phyloP scores from a whole-genome alignment of 2,888 invertebrate species.

The Drosophila conformis region DNA sequence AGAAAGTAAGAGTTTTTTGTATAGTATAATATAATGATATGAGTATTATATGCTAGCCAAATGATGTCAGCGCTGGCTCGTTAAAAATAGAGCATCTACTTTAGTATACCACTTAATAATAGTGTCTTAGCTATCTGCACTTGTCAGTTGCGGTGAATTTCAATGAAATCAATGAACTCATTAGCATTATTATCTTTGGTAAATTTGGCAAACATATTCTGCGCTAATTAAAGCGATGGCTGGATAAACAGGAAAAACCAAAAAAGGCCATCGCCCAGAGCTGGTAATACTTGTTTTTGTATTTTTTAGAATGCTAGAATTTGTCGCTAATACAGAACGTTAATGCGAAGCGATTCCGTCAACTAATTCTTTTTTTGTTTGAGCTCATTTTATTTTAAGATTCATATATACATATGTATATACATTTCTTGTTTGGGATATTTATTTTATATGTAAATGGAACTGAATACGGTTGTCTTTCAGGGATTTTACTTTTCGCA shows the following conservation, averaged over 20 bases:
- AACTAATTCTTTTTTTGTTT: constrained; percentile 31
- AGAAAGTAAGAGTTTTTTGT: constrained; percentile 68
- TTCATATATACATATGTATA: background rate
- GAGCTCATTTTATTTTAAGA: constrained; percentile 1
- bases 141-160: background rate
- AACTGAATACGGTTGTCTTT: constrained; percentile 4
- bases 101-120: constrained; percentile 20
- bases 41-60: constrained; percentile 7
- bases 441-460: constrained; percentile 19
- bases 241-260: constrained; percentile 56
- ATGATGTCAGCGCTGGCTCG: constrained; percentile 51
- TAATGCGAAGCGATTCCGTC: constrained; percentile 6
- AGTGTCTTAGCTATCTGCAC: constrained; percentile 5
- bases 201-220: constrained; percentile 48
- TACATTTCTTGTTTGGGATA: constrained; percentile 19
- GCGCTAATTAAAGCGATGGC: constrained; percentile 63
- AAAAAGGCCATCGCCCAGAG: constrained; percentile 44
- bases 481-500: constrained; percentile 28
- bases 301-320: constrained; percentile 19
- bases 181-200: constrained; percentile 40
- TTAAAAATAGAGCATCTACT: constrained; percentile 30
- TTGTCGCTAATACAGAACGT: constrained; percentile 2
- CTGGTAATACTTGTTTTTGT: constrained; percentile 53
- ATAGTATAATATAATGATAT: background rate
- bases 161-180: constrained; percentile 54